Evolutionary conservation across 1,140 invertebrate genomes (phyloP), one percentile per base, ranked within the genome.

Genomic region (Micrasema minimum): DNA sequence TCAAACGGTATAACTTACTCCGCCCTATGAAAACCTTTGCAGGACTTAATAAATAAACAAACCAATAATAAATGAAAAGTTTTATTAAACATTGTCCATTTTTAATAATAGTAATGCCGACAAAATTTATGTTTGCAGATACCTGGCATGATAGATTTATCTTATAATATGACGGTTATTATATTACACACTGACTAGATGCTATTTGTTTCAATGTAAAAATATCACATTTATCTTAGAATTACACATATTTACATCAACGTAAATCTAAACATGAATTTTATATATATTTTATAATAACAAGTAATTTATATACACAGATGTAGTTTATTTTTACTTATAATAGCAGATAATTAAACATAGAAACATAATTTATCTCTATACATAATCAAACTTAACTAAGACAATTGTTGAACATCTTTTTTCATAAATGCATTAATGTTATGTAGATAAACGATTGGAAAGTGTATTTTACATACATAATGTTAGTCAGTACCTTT

Each of bases 141-240:
- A 11, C 11, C 10, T 16, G 14, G 41, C 14, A n/a, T 5, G 2
- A 55, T 55, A 55, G 18, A 18, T 43, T 43, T 43, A 50, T 18
- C n/a, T 50, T 55, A 41, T 31, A 7, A 31, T 31, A 4, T n/a
- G n/a, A 2, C 26, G 26, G 26, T 4, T 7, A 1, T 16, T 48
- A 18, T 38, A 41, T 14, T 59, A 59, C 9, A 59, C 35, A 59
- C 38, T 59, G 55, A 59, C 55, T 59, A 59, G 55, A 59, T 22
- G 37, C 55, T 59, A 41, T 59, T 59, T 59, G 55, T 59, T 59
- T 59, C 37, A 59, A 59, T 59, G 55, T 59, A 59, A 59, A 59
- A 59, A 59, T 59, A 59, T 59, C 55, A 59, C 55, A 59, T 41
- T 59, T 59, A 59, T 59, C 35, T 59, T 20, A 59, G 38, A 1